Evolutionary conservation across 2,797 vertebrate species (phyloP).

Genomic region (Netta rufina): DNA sequence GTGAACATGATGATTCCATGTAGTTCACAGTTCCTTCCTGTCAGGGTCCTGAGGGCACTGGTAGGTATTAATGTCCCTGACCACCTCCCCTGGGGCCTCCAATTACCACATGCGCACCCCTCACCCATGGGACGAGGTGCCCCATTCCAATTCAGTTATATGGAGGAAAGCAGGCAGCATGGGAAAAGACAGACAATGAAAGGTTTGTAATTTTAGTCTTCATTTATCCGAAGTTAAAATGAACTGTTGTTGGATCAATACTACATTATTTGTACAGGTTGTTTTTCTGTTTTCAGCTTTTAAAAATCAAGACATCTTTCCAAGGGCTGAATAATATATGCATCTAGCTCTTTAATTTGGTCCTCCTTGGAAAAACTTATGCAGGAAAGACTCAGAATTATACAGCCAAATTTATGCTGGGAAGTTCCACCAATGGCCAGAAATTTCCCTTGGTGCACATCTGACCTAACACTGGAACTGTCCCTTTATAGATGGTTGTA

Average conservation of each 20-base stretch:
- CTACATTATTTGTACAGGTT: not conserved
- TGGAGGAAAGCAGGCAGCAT: not conserved
- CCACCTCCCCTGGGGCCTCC: not conserved
- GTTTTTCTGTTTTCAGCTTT: constrained; percentile 23
- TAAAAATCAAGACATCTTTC: constrained; percentile 32
- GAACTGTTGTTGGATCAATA: constrained; percentile 19
- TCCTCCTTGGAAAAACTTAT: not conserved
- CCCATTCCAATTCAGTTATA: not conserved
- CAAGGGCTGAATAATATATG: not conserved
- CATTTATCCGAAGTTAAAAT: constrained; percentile 30
- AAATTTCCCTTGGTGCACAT: not conserved
- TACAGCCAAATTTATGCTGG: not conserved
- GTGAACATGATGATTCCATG: not conserved
- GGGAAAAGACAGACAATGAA: constrained; percentile 14
- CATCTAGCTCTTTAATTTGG: not conserved
- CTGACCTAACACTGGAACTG: not conserved
- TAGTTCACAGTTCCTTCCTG: not conserved
- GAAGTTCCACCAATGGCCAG: not conserved
- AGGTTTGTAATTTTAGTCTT: not conserved
- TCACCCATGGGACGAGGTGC: not conserved
- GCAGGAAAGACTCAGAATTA: not conserved
- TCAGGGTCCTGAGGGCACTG: not conserved
- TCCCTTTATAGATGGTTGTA: not conserved
- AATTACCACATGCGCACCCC: not conserved
- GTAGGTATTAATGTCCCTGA: not conserved